A percentile compares a stretch with the other conserved stretches of the same genome.
These are phyloP conservation scores for Branchinecta lindahli DNA, from an alignment of 1,140 invertebrate species.

Conservation along the genomic window DNA sequence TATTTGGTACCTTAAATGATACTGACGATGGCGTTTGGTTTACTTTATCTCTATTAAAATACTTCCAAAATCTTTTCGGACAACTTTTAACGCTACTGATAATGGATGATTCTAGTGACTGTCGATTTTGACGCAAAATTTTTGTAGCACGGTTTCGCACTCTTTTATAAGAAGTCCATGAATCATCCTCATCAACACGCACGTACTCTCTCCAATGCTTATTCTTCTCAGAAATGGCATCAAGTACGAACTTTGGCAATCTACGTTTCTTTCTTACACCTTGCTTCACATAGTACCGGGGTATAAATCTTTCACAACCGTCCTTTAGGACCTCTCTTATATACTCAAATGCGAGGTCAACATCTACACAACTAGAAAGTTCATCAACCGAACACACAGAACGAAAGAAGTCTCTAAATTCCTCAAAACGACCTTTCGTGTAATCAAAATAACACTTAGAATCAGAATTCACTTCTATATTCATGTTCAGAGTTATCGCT, in stretches of 20 bases:
- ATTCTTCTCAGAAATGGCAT: neutral
- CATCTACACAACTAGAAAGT: neutral
- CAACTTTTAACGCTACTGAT: neutral
- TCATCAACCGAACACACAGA: neutral
- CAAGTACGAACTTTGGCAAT: neutral
- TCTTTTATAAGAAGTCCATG: neutral
- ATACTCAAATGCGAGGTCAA: neutral
- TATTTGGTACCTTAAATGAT: neutral
- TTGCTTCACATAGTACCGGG: neutral
- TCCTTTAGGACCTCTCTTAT: neutral
- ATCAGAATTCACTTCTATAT: neutral
- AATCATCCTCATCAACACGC: neutral
- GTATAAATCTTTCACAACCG: neutral
- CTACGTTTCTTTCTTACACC: neutral
- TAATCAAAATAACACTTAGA: neutral
- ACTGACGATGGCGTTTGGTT: neutral
- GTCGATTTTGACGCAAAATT: neutral
- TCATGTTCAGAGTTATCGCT: neutral
- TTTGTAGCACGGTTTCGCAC: neutral
- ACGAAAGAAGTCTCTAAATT: neutral
- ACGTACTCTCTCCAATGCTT: neutral
- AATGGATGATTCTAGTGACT: neutral
- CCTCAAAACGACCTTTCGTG: neutral
- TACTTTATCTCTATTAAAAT: neutral
- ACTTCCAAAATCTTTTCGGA: constrained; percentile 5